Evolutionary conservation across 2,113 vertebrate genomes (phyloP).

Genomic region (Gallinago media): DNA sequence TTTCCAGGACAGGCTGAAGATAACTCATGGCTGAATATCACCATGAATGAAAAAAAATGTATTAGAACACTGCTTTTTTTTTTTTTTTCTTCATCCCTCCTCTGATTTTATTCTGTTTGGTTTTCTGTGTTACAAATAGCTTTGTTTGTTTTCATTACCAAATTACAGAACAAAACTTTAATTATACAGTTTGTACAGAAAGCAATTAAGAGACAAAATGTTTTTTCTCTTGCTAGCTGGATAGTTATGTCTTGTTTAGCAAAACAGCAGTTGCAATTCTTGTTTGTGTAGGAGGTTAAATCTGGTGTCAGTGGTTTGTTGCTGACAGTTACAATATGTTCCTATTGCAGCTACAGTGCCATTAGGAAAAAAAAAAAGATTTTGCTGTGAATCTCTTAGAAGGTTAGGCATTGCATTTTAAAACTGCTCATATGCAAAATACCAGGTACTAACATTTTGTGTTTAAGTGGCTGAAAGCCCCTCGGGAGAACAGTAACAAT

Average conservation of each 20-base stretch:
- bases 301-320: slow-evolving; percentile 20
- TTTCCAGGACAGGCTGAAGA: slow-evolving; percentile 52
- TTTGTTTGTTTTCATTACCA: slow-evolving; percentile 76
- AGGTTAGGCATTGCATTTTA: not conserved
- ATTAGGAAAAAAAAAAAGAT: not conserved
- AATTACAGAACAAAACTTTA: slow-evolving; percentile 74
- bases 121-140: slow-evolving; percentile 38
- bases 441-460: not conserved
- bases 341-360: not conserved
- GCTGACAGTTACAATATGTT: not conserved
- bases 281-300: slow-evolving; percentile 40
- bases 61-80: not conserved
- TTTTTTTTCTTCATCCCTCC: not conserved
- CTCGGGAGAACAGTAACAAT: not conserved
- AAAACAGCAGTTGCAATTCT: not conserved
- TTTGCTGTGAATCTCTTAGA: not conserved
- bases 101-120: slow-evolving; percentile 52
- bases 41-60: not conserved
- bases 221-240: slow-evolving; percentile 55
- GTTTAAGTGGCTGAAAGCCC: not conserved
- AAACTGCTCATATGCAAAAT: not conserved
- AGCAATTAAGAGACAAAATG: slow-evolving; percentile 73
- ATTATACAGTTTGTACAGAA: slow-evolving; percentile 72
- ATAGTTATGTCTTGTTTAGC: slow-evolving; percentile 47
- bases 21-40: not conserved